These are phyloP conservation scores for Muscicapa comitata DNA, from an alignment of 2,797 vertebrate genomes.

Conservation along the genomic window DNA sequence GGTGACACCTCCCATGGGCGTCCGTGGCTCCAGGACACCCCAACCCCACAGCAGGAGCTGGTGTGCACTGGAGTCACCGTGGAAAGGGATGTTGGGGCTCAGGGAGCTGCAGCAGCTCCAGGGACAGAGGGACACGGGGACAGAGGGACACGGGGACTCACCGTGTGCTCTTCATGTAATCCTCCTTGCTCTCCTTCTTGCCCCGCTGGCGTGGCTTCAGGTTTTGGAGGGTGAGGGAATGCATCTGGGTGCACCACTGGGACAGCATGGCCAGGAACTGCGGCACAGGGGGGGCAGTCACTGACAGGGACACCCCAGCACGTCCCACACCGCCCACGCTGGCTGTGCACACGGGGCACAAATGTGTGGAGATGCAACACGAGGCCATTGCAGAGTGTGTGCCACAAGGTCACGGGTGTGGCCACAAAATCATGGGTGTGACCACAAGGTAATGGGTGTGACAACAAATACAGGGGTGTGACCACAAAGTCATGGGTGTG, in stretches of 20 bases:
- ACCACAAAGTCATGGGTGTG: no score
- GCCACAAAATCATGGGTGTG: no score
- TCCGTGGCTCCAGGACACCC: accelerated
- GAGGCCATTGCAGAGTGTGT: accelerated
- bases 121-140: neutral
- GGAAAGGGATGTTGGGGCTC: neutral
- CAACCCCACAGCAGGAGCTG: neutral
- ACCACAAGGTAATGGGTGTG: no score
- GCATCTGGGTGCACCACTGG: slow-evolving; percentile 98
- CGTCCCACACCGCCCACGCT: neutral
- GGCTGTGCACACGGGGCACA: accelerated
- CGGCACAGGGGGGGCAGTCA: neutral
- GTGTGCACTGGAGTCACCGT: accelerated
- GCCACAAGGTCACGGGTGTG: neutral
- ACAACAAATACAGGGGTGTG: no score
- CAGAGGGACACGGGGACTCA: slow-evolving; percentile 51
- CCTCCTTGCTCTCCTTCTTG: slow-evolving; percentile 97
- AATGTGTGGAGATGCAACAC: accelerated
- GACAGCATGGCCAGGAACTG: slow-evolving; percentile 93
- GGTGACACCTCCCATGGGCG: neutral
- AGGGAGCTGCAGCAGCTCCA: no score
- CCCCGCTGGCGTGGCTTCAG: slow-evolving; percentile 94
- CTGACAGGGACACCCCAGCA: accelerated
- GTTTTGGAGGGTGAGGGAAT: slow-evolving; percentile 97
- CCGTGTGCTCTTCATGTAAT: slow-evolving; percentile 96